phyloP scores from a whole-genome alignment of 2,888 invertebrate species.

The Bellardia pandia region DNA sequence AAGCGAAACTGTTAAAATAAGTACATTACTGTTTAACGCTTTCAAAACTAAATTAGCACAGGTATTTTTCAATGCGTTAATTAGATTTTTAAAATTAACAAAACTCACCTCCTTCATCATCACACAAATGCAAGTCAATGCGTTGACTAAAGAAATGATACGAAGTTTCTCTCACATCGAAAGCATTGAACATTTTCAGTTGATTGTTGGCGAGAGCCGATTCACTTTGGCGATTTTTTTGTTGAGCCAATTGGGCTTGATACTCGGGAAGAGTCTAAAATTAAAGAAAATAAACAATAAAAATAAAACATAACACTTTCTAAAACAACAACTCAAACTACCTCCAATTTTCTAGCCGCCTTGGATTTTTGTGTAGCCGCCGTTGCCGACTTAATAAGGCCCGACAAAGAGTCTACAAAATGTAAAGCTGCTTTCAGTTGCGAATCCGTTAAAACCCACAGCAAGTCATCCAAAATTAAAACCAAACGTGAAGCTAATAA shows the following conservation, averaged over 20 bases:
- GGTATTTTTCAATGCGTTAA: too few species aligned
- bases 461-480: constrained; percentile 96
- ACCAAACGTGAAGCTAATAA: constrained; percentile 96
- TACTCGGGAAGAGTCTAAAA: constrained; percentile 88
- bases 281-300: constrained; percentile 2
- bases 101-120: constrained; percentile 93
- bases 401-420: constrained; percentile 93
- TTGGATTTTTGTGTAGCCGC: constrained; percentile 92
- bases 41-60: too few species aligned
- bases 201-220: constrained; percentile 82
- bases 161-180: constrained; percentile 98
- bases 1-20: too few species aligned
- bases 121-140: constrained; percentile 97
- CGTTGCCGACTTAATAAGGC: constrained; percentile 92
- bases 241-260: constrained; percentile 88
- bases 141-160: constrained; percentile 97
- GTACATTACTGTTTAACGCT: too few species aligned
- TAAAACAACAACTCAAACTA: constrained; percentile 75
- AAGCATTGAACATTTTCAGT: constrained; percentile 90
- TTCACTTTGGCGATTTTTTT: constrained; percentile 81
- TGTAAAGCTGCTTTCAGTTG: constrained; percentile 96
- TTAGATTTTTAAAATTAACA: neutral
- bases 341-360: constrained; percentile 93
- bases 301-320: neutral
- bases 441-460: constrained; percentile 98